Base-by-base conservation (phyloP, 2,797 vertebrate species). In the Propithecus deckenii region DNA sequence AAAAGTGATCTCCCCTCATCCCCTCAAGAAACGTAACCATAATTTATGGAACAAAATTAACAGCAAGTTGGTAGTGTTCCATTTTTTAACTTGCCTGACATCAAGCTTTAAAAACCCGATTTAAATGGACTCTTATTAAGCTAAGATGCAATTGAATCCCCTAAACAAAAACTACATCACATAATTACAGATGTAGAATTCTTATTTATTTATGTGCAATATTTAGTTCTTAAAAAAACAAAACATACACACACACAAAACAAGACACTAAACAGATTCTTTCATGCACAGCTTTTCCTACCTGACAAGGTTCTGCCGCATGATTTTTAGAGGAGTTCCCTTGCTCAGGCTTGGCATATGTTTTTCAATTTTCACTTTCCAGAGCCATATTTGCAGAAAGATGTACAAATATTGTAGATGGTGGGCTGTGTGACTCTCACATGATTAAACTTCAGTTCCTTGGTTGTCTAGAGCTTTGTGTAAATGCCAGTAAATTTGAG, bases 31-130 rank as follows among this genome's bases (percentile, higher is more conserved):
- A 97, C 48, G 43, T 93, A 98, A 88, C 57, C 94, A 97, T 48
- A 98, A 97, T 94, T 96, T 97, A 96, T 88, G 95, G 81, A 96
- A 94, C 25, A 97, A 98, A 97, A 98, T 97, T 96, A 97, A 88
- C 98, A 96, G 75, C 20, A 95, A 97, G 89, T 94, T 95, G 97
- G 91, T 92, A 69, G 46, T 72, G 55, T 95, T 96, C 91, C 84
- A 91, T 94, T 93, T 98, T 78, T 91, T 97, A 96, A 93, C 76
- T 85, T 55, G 46, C 38, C 76, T 8, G 94, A 8, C 32, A 90
- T 43, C 14, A 46, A 81, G n/a, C 80, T 97, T 83, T 80, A 96
- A 91, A 96, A 93, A 79, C 32, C 11, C 32, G 55, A n/a, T 76
- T 97, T 89, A 89, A 96, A 90, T 79, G 79, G 14, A 80, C 38